Conservation (phyloP, 64 coral and sea anemone species). For the Orbicella faveolata region DNA sequence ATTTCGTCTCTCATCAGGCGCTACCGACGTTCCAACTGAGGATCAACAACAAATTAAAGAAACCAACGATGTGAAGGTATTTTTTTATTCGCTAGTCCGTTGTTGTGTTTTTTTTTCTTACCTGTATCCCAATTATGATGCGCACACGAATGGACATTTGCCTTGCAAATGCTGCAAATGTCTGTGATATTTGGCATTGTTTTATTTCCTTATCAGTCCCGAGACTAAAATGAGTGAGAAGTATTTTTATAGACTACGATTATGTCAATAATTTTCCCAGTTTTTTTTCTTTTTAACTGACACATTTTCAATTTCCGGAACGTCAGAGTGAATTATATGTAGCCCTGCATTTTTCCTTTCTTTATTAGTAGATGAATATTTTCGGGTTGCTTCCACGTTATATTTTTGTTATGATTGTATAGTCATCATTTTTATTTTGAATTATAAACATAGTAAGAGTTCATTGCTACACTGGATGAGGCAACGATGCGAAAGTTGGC, state of each 20-base stretch:
- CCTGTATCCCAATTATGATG: not conserved
- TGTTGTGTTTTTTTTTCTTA: not conserved
- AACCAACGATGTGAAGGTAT: not conserved
- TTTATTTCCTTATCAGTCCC: too few species aligned
- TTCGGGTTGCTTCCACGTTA: not conserved
- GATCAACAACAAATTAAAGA: not conserved
- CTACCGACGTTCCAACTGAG: not conserved
- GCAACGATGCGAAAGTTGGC: constrained; percentile 14
- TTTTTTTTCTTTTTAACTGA: too few species aligned
- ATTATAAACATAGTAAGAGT: not conserved
- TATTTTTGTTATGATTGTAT: not conserved
- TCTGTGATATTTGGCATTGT: too few species aligned
- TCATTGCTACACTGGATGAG: constrained; percentile 39
- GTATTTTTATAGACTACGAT: too few species aligned
- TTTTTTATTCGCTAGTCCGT: not conserved
- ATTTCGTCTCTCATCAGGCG: not conserved
- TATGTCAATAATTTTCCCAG: too few species aligned
- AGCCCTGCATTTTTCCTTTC: not conserved
- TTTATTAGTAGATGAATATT: not conserved
- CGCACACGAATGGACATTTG: too few species aligned
- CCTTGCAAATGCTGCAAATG: too few species aligned
- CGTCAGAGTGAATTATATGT: too few species aligned
- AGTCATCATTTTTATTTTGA: too few species aligned
- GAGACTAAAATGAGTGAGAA: too few species aligned
- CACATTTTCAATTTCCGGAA: too few species aligned